Evolutionary conservation across 2,888 invertebrate species (phyloP).

Genomic region (Pristionchus exspectatus): DNA sequence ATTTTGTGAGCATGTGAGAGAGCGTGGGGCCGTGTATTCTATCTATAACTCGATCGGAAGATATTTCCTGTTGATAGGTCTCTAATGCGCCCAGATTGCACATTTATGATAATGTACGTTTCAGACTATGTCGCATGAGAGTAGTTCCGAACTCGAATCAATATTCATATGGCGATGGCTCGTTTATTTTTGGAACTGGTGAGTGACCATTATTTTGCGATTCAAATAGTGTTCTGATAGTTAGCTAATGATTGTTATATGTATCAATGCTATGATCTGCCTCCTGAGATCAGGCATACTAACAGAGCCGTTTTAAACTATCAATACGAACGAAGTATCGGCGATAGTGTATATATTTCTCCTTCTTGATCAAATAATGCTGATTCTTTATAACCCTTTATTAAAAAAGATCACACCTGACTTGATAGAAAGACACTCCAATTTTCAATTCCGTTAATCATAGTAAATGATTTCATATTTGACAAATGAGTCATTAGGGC

Average conservation of each 20-base stretch:
- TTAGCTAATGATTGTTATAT: no score
- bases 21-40: neutral
- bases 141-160: neutral
- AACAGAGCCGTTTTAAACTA: no score
- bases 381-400: neutral
- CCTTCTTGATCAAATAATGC: neutral
- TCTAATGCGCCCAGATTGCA: neutral
- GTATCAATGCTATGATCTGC: neutral
- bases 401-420: neutral
- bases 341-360: neutral
- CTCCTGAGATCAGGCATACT: neutral
- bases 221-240: no score
- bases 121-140: conserved; percentile 14
- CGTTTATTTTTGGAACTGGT: conserved; percentile 11
- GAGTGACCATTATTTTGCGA: neutral
- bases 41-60: neutral
- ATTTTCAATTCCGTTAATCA: no score
- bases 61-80: neutral
- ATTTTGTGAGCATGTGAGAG: neutral
- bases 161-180: conserved; percentile 21
- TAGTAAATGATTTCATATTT: neutral
- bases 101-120: neutral
- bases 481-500: neutral
- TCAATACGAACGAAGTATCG: no score
- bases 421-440: neutral